Evolutionary conservation across 2,888 invertebrate genomes (phyloP), one percentile per base, ranked within the genome.

Genomic region (Elegia similella): DNA sequence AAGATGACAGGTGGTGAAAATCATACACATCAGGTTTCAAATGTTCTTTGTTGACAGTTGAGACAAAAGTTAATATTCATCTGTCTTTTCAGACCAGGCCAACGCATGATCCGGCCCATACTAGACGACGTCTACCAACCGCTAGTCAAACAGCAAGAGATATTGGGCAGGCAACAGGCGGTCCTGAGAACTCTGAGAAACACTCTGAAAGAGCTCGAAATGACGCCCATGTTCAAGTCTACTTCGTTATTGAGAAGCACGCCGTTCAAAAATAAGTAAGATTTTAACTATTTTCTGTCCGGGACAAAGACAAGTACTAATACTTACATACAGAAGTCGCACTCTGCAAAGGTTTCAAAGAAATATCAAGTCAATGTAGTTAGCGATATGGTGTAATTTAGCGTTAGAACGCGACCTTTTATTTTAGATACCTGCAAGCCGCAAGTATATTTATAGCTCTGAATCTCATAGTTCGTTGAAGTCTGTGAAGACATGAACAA

Each of bases 121-220:
- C 84, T 96, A 67, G 96, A 97, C 71, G 93, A 94, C 32, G 93
- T 97, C 7, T 97, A 96, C 83, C 95, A 96, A 71, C 95, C 95
- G 0, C 87, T 97, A 72, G 94, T 95, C 30, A 94, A 93, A 60
- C 95, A 97, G 62, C 95, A 94, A 65, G 95, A 95, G 63, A 93
- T 95, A 59, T 86, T 95, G 23, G 86, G 85, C 60, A 93, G 90
- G 56, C 95, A 94, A 73, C 93, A 91, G 80, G 93, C 76, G 50
- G 92, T 74, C 59, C 79, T 92, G 34, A 88, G 86, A 57, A 85
- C 76, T 6, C 66, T 82, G 57, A 78, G 70, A 61, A 88, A 73
- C 60, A 86, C 80, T 3, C 83, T 82, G 60, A 92, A 75, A 42
- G 91, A 81, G 58, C 89, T 74, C 56, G 89, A 78, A 64, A 69